These are phyloP conservation scores for Tympanoctomys barrerae DNA, from an alignment of 2,797 vertebrate species.

Conservation along the genomic window DNA sequence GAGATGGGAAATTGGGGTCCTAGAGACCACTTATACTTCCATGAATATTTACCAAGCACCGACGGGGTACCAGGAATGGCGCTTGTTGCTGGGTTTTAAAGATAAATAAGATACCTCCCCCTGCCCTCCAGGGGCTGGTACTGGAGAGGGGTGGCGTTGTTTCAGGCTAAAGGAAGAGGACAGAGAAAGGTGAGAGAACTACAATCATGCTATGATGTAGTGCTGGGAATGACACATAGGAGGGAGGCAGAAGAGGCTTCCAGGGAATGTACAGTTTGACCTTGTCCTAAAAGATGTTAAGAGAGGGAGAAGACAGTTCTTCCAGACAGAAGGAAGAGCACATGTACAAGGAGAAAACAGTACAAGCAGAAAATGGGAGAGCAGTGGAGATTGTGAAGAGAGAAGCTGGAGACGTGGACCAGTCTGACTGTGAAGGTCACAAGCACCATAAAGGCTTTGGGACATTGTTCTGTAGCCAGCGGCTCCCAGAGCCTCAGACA, in stretches of 20 bases:
- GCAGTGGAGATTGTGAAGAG: not conserved
- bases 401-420: not conserved
- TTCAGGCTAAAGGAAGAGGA: not conserved
- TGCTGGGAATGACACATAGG: not conserved
- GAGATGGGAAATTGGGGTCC: constrained; percentile 60
- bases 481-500: not conserved
- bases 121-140: not conserved
- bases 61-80: not conserved
- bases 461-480: not conserved
- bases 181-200: not conserved
- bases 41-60: constrained; percentile 10
- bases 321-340: not conserved
- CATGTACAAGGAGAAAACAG: too few relatives aligned
- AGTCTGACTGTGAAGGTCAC: not conserved
- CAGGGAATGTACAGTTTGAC: not conserved
- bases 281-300: constrained; percentile 19
- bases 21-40: constrained; percentile 55
- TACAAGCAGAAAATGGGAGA: not conserved
- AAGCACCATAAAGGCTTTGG: not conserved
- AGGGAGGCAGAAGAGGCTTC: not conserved
- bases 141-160: not conserved
- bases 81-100: not conserved
- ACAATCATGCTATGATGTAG: not conserved
- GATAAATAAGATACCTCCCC: not conserved
- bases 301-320: not conserved